Evolutionary conservation across 2,797 vertebrate species (phyloP).

Genomic region (Typhlichthys subterraneus): DNA sequence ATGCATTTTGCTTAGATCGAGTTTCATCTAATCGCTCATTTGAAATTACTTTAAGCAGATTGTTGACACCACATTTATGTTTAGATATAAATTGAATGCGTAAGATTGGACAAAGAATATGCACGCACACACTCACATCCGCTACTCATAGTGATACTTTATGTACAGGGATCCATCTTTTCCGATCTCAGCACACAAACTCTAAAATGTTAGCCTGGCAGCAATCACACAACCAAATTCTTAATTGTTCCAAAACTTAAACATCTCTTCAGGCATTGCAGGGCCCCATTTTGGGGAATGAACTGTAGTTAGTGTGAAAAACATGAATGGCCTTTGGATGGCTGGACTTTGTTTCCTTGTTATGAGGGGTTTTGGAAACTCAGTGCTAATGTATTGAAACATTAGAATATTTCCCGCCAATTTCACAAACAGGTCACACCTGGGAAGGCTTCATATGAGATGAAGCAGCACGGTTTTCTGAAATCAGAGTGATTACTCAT

Average conservation of each 20-base stretch:
- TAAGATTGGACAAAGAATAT: too few relatives aligned
- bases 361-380: slow-evolving; percentile 48
- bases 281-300: slow-evolving; percentile 14
- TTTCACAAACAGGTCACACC: slow-evolving; percentile 32
- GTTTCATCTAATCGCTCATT: too few relatives aligned
- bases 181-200: too few relatives aligned
- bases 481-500: slow-evolving; percentile 24
- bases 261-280: slow-evolving; percentile 14
- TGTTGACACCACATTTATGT: too few relatives aligned
- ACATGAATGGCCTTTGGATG: slow-evolving; percentile 48
- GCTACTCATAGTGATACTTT: too few relatives aligned
- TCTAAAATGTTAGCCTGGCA: too few relatives aligned
- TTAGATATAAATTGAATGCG: too few relatives aligned
- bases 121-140: too few relatives aligned
- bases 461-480: slow-evolving; percentile 45
- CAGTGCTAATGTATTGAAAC: slow-evolving; percentile 36
- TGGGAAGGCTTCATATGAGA: slow-evolving; percentile 25
- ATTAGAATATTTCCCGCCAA: slow-evolving; percentile 24
- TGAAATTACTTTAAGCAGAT: too few relatives aligned
- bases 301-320: slow-evolving; percentile 37
- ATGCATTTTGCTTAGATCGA: too few relatives aligned
- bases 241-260: slow-evolving; percentile 5
- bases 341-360: slow-evolving; percentile 23
- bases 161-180: too few relatives aligned
- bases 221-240: too few relatives aligned